These are phyloP conservation scores for Cotesia typhae DNA, from an alignment of 1,140 invertebrate genomes.

Conservation along the genomic window DNA sequence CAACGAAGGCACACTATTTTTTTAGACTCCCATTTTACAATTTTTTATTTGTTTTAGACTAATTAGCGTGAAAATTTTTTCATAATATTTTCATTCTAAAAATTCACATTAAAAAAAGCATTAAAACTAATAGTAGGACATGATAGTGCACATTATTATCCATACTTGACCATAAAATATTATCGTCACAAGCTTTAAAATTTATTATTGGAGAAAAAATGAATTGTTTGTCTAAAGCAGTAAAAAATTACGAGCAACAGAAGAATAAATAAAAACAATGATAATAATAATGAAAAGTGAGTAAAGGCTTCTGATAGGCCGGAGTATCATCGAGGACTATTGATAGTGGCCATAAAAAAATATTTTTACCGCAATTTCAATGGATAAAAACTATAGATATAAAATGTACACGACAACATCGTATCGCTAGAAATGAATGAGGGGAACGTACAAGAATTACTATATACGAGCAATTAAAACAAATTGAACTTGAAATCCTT, in stretches of 20 bases:
- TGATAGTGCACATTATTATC: too few species aligned
- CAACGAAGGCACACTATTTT: too few species aligned
- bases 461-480: constrained; percentile 34
- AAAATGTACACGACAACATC: not conserved
- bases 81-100: too few species aligned
- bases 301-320: constrained; percentile 2
- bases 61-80: too few species aligned
- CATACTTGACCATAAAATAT: too few species aligned
- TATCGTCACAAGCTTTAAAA: too few species aligned
- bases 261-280: not conserved
- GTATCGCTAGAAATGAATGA: constrained; percentile 8
- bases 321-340: constrained; percentile 12
- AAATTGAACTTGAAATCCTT: constrained; percentile 27
- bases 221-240: too few species aligned
- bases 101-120: too few species aligned
- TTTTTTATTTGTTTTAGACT: too few species aligned
- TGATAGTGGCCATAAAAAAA: constrained; percentile 19
- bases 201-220: too few species aligned
- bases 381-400: constrained; percentile 1
- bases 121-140: too few species aligned
- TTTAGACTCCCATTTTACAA: too few species aligned
- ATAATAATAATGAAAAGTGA: not conserved
- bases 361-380: not conserved
- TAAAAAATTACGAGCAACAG: not conserved
- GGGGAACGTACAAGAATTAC: constrained; percentile 6